These are phyloP conservation scores for Aphidoletes aphidimyza DNA, from an alignment of 2,888 invertebrate species.

Conservation along the genomic window DNA sequence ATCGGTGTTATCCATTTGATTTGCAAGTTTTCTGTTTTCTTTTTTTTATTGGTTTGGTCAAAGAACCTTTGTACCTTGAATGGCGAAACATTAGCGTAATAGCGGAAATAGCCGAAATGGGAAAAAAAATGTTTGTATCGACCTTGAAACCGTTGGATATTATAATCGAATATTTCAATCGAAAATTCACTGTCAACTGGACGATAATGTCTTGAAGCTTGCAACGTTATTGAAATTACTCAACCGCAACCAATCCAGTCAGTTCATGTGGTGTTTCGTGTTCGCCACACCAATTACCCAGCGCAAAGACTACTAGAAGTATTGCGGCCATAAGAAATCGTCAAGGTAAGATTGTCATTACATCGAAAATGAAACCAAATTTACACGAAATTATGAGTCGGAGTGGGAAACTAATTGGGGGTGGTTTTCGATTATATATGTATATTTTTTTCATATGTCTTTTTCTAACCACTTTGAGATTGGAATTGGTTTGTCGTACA, in stretches of 20 bases:
- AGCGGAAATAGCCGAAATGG: slow-evolving; percentile 24
- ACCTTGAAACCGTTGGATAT: background rate
- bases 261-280: background rate
- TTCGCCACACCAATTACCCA: background rate
- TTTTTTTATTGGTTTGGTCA: background rate
- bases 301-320: background rate
- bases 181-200: slow-evolving; percentile 45
- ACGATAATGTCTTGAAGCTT: background rate
- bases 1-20: too few relatives aligned
- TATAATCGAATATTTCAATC: slow-evolving; percentile 21
- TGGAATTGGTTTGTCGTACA: background rate
- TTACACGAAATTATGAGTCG: slow-evolving; percentile 25
- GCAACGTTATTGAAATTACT: background rate
- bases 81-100: background rate
- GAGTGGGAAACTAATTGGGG: background rate
- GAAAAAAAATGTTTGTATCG: background rate
- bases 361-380: background rate
- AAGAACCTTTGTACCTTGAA: background rate
- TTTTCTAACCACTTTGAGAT: background rate
- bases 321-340: background rate
- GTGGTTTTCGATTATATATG: background rate
- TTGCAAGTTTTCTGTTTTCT: background rate
- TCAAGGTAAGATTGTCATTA: slow-evolving; percentile 40
- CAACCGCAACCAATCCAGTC: background rate
- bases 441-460: background rate